Conservation (phyloP, 2,888 invertebrate genomes). For the Exocentrus adspersus region DNA sequence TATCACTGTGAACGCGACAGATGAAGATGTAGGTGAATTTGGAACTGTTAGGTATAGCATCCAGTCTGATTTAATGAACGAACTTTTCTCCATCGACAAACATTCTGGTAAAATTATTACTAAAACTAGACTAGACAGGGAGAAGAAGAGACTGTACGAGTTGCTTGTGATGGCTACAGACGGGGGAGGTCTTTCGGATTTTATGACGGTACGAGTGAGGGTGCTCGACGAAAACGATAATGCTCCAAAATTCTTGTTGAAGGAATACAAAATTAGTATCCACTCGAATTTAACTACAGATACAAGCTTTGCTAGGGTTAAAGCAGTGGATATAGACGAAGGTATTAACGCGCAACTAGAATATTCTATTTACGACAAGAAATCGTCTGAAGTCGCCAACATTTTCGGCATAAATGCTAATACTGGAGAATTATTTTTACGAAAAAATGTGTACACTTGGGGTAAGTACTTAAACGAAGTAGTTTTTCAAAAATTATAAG, state of each 20-base stretch:
- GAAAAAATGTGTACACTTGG: slow-evolving; percentile 69
- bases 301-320: slow-evolving; percentile 70
- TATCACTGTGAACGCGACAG: slow-evolving; percentile 78
- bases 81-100: slow-evolving; percentile 79
- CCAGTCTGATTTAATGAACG: slow-evolving; percentile 76
- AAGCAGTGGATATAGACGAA: slow-evolving; percentile 83
- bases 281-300: slow-evolving; percentile 69
- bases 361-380: slow-evolving; percentile 81
- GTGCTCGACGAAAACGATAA: slow-evolving; percentile 88
- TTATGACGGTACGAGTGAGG: slow-evolving; percentile 80
- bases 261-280: slow-evolving; percentile 81
- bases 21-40: slow-evolving; percentile 84
- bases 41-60: slow-evolving; percentile 81
- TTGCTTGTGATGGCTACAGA: slow-evolving; percentile 86
- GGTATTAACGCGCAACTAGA: slow-evolving; percentile 76
- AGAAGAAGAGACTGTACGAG: slow-evolving; percentile 74
- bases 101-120: slow-evolving; percentile 77
- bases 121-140: slow-evolving; percentile 74
- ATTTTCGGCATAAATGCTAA: slow-evolving; percentile 79
- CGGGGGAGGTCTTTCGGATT: slow-evolving; percentile 80
- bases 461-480: slow-evolving; percentile 52
- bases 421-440: slow-evolving; percentile 78
- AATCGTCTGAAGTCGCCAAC: slow-evolving; percentile 71
- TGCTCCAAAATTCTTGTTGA: slow-evolving; percentile 78
- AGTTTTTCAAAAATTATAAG: too few relatives aligned